A percentile compares a stretch with the other conserved stretches of the same genome.
Evolutionary conservation across 1,140 invertebrate genomes (phyloP).

Genomic region (Brachionus paranguensis): DNA sequence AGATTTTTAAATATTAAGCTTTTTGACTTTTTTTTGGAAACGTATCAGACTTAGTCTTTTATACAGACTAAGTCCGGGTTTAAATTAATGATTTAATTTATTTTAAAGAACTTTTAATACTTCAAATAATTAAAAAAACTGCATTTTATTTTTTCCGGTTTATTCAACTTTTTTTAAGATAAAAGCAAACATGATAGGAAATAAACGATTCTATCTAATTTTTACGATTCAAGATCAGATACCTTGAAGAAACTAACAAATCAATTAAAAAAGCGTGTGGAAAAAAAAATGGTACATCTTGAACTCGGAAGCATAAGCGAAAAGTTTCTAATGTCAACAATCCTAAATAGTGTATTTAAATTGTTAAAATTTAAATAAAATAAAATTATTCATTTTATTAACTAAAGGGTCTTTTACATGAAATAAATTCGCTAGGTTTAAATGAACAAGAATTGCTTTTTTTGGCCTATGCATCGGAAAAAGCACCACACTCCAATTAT

Average conservation of each 20-base stretch:
- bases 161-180: too few relatives aligned
- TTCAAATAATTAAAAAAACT: too few relatives aligned
- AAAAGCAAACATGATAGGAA: too few relatives aligned
- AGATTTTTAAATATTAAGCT: too few relatives aligned
- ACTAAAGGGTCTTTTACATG: neutral
- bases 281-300: conserved; percentile 53
- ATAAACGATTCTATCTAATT: neutral
- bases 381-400: neutral
- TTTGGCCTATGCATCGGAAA: neutral
- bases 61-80: too few relatives aligned
- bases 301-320: conserved; percentile 57
- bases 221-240: conserved; percentile 42
- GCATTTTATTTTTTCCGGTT: too few relatives aligned
- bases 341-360: conserved; percentile 49
- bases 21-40: too few relatives aligned
- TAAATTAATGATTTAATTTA: too few relatives aligned
- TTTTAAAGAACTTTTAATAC: too few relatives aligned
- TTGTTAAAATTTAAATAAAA: neutral
- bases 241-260: conserved; percentile 50
- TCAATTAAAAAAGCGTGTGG: conserved; percentile 47
- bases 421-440: conserved; percentile 38
- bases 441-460: conserved; percentile 41
- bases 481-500: neutral
- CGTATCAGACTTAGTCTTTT: too few relatives aligned
- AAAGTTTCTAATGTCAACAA: conserved; percentile 47